phyloP scores from a whole-genome alignment of 2,797 vertebrate species.

The Caiman crocodilus region DNA sequence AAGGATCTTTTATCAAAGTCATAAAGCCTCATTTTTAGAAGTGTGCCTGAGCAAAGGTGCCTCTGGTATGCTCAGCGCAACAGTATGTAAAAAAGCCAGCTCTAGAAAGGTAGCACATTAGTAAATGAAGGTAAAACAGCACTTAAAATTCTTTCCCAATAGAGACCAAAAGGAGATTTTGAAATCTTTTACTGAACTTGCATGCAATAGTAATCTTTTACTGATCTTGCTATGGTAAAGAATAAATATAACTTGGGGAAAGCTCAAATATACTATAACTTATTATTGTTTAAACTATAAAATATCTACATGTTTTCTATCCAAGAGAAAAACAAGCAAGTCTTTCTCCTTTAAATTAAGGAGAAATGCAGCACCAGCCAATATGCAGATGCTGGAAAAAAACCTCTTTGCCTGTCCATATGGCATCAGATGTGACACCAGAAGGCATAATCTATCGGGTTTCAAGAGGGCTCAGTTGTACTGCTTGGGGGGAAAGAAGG shows the following conservation, averaged over 20 bases:
- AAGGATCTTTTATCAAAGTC: conserved; percentile 67
- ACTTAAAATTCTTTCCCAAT: conserved; percentile 59
- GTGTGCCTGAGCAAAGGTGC: conserved; percentile 43
- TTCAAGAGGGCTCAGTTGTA: conserved; percentile 63
- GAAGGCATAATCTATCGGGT: conserved; percentile 73
- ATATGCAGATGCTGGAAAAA: conserved; percentile 54
- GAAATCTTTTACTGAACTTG: conserved; percentile 60
- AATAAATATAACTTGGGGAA: not conserved
- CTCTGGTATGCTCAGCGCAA: conserved; percentile 66
- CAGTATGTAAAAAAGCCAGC: conserved; percentile 67
- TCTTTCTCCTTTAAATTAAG: conserved; percentile 39
- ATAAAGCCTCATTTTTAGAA: conserved; percentile 64
- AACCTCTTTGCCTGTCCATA: conserved; percentile 77
- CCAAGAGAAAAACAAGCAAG: conserved; percentile 30
- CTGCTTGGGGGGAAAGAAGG: conserved; percentile 11
- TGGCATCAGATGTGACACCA: conserved; percentile 75
- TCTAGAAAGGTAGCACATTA: conserved; percentile 70
- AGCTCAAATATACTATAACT: conserved; percentile 22
- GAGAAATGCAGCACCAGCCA: conserved; percentile 3
- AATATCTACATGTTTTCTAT: conserved; percentile 19
- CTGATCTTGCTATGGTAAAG: not conserved
- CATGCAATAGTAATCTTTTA: conserved; percentile 45
- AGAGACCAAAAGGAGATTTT: conserved; percentile 48
- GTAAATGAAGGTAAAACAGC: conserved; percentile 57
- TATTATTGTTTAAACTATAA: conserved; percentile 46